phyloP scores from a whole-genome alignment of 2,113 vertebrate genomes.

The Ictidomys tridecemlineatus region DNA sequence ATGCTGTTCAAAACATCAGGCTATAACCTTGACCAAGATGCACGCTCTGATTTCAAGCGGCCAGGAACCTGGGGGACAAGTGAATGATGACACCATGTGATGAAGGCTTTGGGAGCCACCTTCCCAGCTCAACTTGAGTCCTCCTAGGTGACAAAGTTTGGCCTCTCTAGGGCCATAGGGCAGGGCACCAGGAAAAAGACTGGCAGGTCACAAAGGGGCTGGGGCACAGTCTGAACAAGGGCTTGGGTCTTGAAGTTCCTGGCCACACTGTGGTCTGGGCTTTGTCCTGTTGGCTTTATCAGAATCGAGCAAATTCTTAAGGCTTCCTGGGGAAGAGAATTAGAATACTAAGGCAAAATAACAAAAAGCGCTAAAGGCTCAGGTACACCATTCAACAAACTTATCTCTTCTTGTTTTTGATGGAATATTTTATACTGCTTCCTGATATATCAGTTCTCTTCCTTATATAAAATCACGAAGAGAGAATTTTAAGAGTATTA shows the following conservation, averaged over 20 bases:
- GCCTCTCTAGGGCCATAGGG: neutral
- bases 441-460: slow-evolving; percentile 80
- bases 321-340: slow-evolving; percentile 70
- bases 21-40: neutral
- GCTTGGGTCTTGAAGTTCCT: neutral
- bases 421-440: slow-evolving; percentile 75
- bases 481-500: slow-evolving; percentile 63
- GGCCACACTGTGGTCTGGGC: neutral
- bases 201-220: neutral
- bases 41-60: neutral
- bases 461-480: slow-evolving; percentile 81
- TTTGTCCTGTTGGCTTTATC: neutral
- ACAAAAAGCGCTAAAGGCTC: slow-evolving; percentile 74
- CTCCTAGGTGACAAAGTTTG: neutral
- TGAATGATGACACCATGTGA: neutral
- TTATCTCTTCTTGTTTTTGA: slow-evolving; percentile 66
- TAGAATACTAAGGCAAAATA: slow-evolving; percentile 56
- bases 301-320: neutral
- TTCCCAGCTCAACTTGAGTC: neutral
- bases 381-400: slow-evolving; percentile 73
- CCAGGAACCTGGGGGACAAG: neutral
- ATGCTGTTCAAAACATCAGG: neutral
- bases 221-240: too few relatives aligned
- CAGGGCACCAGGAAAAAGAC: too few relatives aligned
- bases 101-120: neutral